Percentiles rank a stretch among this genome's conserved stretches.
Evolutionary conservation across 2,113 vertebrate genomes (phyloP).

Genomic region (Chloropsis cyanopogon): DNA sequence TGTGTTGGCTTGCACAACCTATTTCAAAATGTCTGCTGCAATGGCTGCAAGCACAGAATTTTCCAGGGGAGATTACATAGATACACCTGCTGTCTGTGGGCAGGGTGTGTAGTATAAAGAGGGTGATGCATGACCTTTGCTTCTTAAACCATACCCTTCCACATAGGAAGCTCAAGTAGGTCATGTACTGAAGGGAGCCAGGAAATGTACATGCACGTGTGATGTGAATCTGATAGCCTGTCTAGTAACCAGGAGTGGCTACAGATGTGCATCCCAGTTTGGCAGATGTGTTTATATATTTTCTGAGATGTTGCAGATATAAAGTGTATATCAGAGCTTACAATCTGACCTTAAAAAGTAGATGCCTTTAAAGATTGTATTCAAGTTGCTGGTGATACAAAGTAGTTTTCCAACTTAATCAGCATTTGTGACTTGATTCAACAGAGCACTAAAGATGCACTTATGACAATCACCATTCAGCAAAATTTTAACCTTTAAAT

Average conservation of each 20-base stretch:
- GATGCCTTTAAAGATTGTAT: background rate
- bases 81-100: background rate
- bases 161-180: conserved; percentile 41
- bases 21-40: background rate
- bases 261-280: background rate
- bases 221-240: background rate
- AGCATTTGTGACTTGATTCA: background rate
- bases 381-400: background rate
- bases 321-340: background rate
- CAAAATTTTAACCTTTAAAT: background rate
- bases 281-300: background rate
- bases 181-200: background rate
- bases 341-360: conserved; percentile 23
- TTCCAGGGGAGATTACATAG: background rate
- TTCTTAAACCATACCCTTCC: conserved; percentile 22
- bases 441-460: background rate
- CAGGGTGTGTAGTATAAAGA: background rate
- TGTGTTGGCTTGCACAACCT: background rate
- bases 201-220: background rate
- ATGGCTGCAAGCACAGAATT: background rate
- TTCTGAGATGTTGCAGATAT: background rate
- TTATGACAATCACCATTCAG: background rate
- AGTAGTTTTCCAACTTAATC: background rate
- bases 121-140: background rate
- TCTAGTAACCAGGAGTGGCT: background rate